Conservation (phyloP, 2,113 vertebrate species). For the Engraulis encrasicolus region DNA sequence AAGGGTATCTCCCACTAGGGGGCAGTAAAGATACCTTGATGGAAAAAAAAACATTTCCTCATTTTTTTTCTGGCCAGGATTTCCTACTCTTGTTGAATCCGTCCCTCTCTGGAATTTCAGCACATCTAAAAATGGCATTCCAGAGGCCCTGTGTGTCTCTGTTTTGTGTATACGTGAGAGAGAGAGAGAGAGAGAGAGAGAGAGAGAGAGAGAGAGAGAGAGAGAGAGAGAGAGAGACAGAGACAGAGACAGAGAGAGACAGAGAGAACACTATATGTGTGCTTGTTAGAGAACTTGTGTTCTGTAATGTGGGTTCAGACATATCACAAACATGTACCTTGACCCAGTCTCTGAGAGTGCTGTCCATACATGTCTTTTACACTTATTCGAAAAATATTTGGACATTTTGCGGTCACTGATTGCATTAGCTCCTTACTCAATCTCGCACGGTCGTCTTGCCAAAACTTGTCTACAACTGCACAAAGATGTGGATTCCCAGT, state of each 20-base stretch:
- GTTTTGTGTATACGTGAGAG: neutral
- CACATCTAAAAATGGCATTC: conserved; percentile 12
- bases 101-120: conserved; percentile 9
- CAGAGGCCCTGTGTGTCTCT: neutral
- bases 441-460: neutral
- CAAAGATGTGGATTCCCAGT: neutral
- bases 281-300: no score
- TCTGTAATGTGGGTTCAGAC: no score
- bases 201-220: no score
- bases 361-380: neutral
- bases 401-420: neutral
- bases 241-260: no score
- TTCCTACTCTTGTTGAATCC: conserved; percentile 21
- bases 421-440: neutral
- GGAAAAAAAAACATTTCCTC: neutral
- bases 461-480: neutral
- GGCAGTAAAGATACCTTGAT: neutral
- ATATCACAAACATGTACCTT: no score
- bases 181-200: no score
- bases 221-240: no score
- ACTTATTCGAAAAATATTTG: neutral
- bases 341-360: no score
- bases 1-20: neutral
- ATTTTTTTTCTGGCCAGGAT: conserved; percentile 15
- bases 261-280: no score